Conservation (phyloP, 2,797 vertebrate species). For the Cyprinella venusta region DNA sequence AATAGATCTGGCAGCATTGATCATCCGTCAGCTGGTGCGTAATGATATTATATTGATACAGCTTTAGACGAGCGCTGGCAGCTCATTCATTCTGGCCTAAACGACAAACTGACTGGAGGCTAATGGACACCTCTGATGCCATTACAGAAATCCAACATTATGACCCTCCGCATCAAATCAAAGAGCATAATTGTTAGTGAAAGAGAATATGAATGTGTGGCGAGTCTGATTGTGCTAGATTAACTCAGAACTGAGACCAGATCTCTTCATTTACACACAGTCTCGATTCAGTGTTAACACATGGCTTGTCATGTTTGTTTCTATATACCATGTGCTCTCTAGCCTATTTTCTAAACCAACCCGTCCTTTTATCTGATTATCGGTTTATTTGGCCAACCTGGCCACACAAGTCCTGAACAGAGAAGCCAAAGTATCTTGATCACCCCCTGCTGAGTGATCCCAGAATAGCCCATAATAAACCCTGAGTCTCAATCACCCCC, state of each 20-base stretch:
- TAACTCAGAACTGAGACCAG: not conserved
- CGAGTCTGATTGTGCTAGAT: not conserved
- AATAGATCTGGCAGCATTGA: slow-evolving; percentile 49
- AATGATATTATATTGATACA: slow-evolving; percentile 57
- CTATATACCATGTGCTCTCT: not conserved
- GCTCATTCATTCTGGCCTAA: slow-evolving; percentile 28
- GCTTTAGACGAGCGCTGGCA: slow-evolving; percentile 53
- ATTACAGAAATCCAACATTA: not conserved
- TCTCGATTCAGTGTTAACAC: not conserved
- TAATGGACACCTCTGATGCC: slow-evolving; percentile 7
- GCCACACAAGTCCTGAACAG: no score
- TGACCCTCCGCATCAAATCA: not conserved
- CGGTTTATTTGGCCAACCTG: not conserved
- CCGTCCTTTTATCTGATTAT: not conserved
- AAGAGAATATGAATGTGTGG: not conserved
- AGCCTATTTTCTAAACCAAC: not conserved
- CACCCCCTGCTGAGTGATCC: no score
- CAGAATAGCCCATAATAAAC: no score
- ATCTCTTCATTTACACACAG: not conserved
- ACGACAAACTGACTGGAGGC: slow-evolving; percentile 10
- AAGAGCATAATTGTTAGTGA: not conserved
- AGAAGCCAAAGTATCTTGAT: no score
- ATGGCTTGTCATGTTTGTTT: not conserved
- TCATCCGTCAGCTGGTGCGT: slow-evolving; percentile 40
- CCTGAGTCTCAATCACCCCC: no score